Conservation (phyloP, 2,113 vertebrate genomes). For the Halcyon malimbica region DNA sequence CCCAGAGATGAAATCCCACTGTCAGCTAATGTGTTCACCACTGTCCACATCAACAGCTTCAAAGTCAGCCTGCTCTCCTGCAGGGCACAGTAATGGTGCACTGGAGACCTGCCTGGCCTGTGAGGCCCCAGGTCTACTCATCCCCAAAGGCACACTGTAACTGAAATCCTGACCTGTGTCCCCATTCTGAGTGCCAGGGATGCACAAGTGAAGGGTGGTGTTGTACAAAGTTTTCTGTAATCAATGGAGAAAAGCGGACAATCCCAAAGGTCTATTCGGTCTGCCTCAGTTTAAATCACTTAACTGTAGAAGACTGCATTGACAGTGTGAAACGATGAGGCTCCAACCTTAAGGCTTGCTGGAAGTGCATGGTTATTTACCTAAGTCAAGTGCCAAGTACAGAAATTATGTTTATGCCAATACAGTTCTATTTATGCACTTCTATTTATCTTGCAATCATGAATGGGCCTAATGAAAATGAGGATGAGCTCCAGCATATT, state of each 20-base stretch:
- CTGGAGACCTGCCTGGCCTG: neutral
- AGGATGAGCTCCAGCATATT: constrained; percentile 2
- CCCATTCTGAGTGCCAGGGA: accelerated
- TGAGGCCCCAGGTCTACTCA: neutral
- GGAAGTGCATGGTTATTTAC: constrained; percentile 18
- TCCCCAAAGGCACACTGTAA: neutral
- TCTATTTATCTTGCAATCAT: neutral
- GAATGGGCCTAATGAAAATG: constrained; percentile 41
- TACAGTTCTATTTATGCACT: constrained; percentile 25
- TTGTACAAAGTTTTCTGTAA: neutral
- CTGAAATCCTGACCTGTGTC: neutral
- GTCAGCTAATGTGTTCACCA: neutral
- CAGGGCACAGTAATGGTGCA: accelerated
- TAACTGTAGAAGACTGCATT: neutral
- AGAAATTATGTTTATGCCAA: constrained; percentile 46
- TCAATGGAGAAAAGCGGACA: neutral
- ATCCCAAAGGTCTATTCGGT: neutral
- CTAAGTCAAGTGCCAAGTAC: constrained; percentile 7
- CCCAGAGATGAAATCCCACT: neutral
- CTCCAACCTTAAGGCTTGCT: neutral
- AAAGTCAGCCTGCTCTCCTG: neutral
- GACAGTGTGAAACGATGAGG: neutral
- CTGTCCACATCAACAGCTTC: neutral
- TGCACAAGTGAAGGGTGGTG: accelerated
- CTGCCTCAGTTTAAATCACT: neutral